A percentile compares a stretch with the other conserved stretches of the same genome.
Conservation (phyloP, 2,888 invertebrate genomes). For the Zygaena filipendulae region DNA sequence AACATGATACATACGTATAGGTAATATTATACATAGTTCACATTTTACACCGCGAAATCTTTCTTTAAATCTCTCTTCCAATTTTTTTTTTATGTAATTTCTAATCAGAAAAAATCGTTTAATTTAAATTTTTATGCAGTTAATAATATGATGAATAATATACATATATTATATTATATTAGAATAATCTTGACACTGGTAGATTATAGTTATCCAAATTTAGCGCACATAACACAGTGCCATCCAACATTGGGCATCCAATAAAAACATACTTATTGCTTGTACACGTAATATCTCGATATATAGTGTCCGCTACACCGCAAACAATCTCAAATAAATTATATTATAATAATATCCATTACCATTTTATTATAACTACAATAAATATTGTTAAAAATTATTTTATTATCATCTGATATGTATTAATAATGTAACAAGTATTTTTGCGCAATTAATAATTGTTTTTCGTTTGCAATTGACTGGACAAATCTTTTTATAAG, state of each 20-base stretch:
- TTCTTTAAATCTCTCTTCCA: too few species aligned
- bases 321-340: slow-evolving; percentile 56
- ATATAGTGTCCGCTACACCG: slow-evolving; percentile 44
- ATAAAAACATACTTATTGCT: slow-evolving; percentile 65
- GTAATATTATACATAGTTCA: too few species aligned
- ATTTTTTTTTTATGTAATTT: too few species aligned
- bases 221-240: slow-evolving; percentile 62
- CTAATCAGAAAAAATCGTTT: too few species aligned
- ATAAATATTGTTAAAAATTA: slow-evolving; percentile 29
- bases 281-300: slow-evolving; percentile 60
- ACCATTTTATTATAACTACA: slow-evolving; percentile 37
- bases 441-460: slow-evolving; percentile 8
- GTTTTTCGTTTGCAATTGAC: too few species aligned
- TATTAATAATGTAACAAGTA: slow-evolving; percentile 22
- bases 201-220: slow-evolving; percentile 45
- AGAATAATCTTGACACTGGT: too few species aligned
- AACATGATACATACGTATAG: too few species aligned
- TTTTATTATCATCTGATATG: slow-evolving; percentile 51
- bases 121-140: too few species aligned
- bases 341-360: slow-evolving; percentile 22
- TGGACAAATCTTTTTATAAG: too few species aligned
- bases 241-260: slow-evolving; percentile 41
- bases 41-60: too few species aligned
- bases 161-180: too few species aligned
- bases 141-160: too few species aligned